Base-by-base conservation (phyloP, 2,113 vertebrate genomes). In the Nyctibius bracteatus region DNA sequence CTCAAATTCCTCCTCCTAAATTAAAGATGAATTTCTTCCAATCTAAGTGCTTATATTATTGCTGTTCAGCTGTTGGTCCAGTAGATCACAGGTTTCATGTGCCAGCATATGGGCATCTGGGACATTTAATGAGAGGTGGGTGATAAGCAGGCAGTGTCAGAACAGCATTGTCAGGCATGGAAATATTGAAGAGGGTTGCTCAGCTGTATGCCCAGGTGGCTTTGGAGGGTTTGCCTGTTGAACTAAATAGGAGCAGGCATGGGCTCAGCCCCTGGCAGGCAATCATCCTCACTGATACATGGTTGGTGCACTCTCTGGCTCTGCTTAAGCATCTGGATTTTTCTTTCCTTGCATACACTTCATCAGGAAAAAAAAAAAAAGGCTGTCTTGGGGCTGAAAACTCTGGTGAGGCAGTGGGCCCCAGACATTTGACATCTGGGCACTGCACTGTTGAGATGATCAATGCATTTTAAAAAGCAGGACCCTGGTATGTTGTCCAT, bases 261-360 rank as follows among this genome's bases (percentile, higher is more conserved):
- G 20, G 41, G 13, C 25, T 75, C 31, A 49, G 49, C 6, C 41
- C 24, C 39, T 65, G 30, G 31, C n/a, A 44, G 31, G 25, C 22
- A 43, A 8, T 24, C 17, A 25, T 59, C 44, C 41, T 44, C 58
- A 30, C 6, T 20, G 31, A 18, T 28, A 62, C 7, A 2, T 2
- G 6, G 10, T 2, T 85, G 39, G 8, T 0, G 1, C 14, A 18
- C 4, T 12, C 24, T 52, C 35, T 62, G 49, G 35, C 35, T 86
- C 22, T 7, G 6, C 41, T 65, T 88, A 19, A 41, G 14, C 22
- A 46, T 41, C 14, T 80, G 54, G n/a, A 31, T 73, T 88, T 78
- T 86, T 5, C 19, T 80, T 61, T 86, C 28, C 44, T 92, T 86
- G 41, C 4, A 35, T 30, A 6, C 5, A 49, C 10, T 75, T 82